Conservation (phyloP, 2,888 invertebrate species). For the Drosophila mimetica region DNA sequence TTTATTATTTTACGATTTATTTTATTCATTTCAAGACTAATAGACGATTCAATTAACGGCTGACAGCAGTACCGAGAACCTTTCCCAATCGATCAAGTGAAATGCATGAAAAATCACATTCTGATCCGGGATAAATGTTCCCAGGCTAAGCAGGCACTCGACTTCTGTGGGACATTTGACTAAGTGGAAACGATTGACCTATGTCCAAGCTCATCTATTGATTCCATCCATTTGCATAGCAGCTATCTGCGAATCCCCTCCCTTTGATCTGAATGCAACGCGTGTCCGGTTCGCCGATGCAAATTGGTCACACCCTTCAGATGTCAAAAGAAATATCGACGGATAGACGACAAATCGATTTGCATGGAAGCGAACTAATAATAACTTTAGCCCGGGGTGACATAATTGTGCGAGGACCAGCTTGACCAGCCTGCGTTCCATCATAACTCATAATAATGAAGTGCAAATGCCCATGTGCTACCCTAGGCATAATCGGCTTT, state of each 20-base stretch:
- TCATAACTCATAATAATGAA: constrained; percentile 65
- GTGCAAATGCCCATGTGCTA: constrained; percentile 63
- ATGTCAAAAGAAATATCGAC: constrained; percentile 44
- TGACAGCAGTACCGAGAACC: neutral
- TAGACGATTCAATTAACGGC: neutral
- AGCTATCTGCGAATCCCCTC: constrained; percentile 3
- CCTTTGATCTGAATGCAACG: constrained; percentile 53
- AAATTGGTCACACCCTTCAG: constrained; percentile 70
- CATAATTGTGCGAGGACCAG: constrained; percentile 64
- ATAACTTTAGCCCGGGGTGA: constrained; percentile 67
- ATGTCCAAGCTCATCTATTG: constrained; percentile 72
- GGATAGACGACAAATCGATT: constrained; percentile 68
- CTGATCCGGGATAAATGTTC: constrained; percentile 25
- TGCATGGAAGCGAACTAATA: constrained; percentile 62
- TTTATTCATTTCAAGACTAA: neutral
- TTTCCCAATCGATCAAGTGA: neutral
- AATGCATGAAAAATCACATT: constrained; percentile 6
- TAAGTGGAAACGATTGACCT: constrained; percentile 74
- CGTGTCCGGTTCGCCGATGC: constrained; percentile 67
- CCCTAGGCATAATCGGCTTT: constrained; percentile 67
- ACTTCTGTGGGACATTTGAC: constrained; percentile 51
- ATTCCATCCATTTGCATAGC: constrained; percentile 64
- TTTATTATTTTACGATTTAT: neutral
- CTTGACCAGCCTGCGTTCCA: constrained; percentile 38
- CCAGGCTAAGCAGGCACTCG: constrained; percentile 55